phyloP scores from a whole-genome alignment of 2,888 invertebrate species.

The Parnassius glacialis region DNA sequence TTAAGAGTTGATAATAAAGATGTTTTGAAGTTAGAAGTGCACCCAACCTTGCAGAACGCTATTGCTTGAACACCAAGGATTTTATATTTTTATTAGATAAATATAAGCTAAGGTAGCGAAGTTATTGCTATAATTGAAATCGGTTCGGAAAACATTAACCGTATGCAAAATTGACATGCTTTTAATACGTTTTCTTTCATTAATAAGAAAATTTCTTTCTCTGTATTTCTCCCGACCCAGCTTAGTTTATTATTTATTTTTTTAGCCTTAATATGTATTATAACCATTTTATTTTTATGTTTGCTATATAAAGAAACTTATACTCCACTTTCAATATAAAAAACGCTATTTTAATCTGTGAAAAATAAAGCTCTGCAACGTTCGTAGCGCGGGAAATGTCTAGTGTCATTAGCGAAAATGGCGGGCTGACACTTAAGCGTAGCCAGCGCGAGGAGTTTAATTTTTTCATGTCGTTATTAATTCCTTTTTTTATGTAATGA shows the following conservation, averaged over 20 bases:
- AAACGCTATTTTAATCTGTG: conserved; percentile 28
- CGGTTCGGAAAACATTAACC: too few species aligned
- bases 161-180: too few species aligned
- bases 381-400: conserved; percentile 38
- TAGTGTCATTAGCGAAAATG: conserved; percentile 64
- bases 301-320: conserved; percentile 20
- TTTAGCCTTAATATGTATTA: conserved; percentile 6
- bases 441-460: conserved; percentile 48
- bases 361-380: conserved; percentile 31
- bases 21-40: too few species aligned
- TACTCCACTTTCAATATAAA: conserved; percentile 25
- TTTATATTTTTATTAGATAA: too few species aligned
- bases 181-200: too few species aligned
- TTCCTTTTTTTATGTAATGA: conserved; percentile 41
- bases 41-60: too few species aligned
- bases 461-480: conserved; percentile 41
- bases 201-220: too few species aligned
- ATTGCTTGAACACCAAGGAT: too few species aligned
- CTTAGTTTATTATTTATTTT: conserved; percentile 11
- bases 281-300: conserved; percentile 13
- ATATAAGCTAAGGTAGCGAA: too few species aligned
- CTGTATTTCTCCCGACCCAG: too few species aligned
- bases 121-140: too few species aligned
- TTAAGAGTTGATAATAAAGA: too few species aligned
- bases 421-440: conserved; percentile 54